Evolutionary conservation across 2,888 invertebrate genomes (phyloP), one percentile per base, ranked within the genome.

Genomic region (Acholoe squamosa): DNA sequence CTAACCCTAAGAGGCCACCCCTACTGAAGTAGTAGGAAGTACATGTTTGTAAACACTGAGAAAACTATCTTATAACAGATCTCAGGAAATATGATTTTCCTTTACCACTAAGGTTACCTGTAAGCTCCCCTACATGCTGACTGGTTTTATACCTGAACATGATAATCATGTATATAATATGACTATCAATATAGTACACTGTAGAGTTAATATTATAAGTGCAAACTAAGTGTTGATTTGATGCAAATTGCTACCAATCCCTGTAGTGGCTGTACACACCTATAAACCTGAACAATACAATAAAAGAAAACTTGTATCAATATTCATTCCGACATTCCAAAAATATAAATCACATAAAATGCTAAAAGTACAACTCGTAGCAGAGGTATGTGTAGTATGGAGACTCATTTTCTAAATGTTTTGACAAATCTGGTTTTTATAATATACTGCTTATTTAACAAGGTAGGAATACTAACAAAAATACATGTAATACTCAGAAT

Each of bases 331-430:
- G 28, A 28, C 71, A 28, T 71, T 71, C 28, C 14, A 71, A 71
- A 71, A 43, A 43, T 43, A 71, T 25, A 71, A 71, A 71, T 71
- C 71, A 25, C 71, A 71, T 71, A 71, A 71, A 71, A 28, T 71
- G 71, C 71, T 71, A 71, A 71, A 61, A 61, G 61, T 71, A 71
- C 71, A 71, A 71, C 71, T 71, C 28, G 71, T 71, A 71, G 71
- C 71, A 71, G 71, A 71, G 71, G 71, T 71, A 71, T 71, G 43
- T 71, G 71, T 28, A 71, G 71, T 71, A 14, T 71, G 71, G 71
- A 28, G 71, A 71, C 71, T 71, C 71, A 7, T 71, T 71, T 25
- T 25, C n/a, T n/a, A n/a, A n/a, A 43, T 43, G 43, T 43, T 43
- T 10, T 43, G 25, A 71, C 28, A 71, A 71, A 71, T 61, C 61